phyloP scores from a whole-genome alignment of 2,113 vertebrate genomes.

The Ameiurus melas region DNA sequence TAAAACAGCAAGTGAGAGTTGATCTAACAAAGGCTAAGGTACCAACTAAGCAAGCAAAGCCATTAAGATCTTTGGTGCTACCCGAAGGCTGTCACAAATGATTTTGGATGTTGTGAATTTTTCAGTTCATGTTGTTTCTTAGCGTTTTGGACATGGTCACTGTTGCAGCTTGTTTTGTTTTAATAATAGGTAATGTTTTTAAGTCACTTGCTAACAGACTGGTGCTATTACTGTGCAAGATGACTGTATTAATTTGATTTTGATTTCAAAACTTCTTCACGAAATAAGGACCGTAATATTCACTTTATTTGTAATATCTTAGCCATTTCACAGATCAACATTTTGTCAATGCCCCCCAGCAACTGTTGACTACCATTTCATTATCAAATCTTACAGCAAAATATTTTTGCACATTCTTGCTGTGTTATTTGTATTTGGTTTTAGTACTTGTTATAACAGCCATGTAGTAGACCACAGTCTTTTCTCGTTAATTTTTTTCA shows the following conservation, averaged over 20 bases:
- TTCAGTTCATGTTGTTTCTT: not conserved
- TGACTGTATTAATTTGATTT: not conserved
- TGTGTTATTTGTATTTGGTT: slow-evolving; percentile 4
- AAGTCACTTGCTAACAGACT: not conserved
- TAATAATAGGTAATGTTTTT: not conserved
- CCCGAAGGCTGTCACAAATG: not conserved
- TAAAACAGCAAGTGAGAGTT: not conserved
- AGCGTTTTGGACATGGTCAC: too few species aligned
- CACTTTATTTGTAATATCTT: slow-evolving; percentile 14
- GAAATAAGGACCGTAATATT: not conserved
- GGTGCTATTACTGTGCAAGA: not conserved
- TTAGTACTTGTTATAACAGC: not conserved
- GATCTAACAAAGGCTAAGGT: not conserved
- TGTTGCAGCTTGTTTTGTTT: not conserved
- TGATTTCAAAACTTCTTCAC: not conserved
- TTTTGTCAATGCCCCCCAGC: not conserved
- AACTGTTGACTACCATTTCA: not conserved
- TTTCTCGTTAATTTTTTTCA: slow-evolving; percentile 1
- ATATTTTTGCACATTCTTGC: not conserved
- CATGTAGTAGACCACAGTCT: not conserved
- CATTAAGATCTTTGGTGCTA: too few species aligned
- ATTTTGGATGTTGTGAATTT: not conserved
- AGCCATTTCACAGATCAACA: not conserved
- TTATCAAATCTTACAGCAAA: not conserved
- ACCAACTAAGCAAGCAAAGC: not conserved